Evolutionary conservation across 2,797 vertebrate genomes (phyloP).

Genomic region (Neostethus bicornis): DNA sequence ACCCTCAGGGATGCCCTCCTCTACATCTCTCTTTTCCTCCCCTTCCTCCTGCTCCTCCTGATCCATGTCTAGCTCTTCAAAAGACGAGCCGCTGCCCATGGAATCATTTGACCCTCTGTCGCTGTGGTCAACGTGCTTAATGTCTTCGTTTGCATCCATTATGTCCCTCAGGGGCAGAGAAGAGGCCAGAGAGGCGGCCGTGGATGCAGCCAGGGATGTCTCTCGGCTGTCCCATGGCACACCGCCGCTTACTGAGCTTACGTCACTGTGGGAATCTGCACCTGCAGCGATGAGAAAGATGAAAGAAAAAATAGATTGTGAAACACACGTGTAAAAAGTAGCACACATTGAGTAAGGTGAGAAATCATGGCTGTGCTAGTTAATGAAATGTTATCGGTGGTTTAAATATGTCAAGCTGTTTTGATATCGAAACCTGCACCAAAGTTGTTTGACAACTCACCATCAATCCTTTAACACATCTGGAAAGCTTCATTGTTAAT

Average conservation of each 20-base stretch:
- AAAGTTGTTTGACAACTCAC: background rate
- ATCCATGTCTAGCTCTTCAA: conserved; percentile 96
- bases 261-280: conserved; percentile 85
- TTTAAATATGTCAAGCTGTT: background rate
- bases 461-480: background rate
- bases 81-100: conserved; percentile 90
- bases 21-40: conserved; percentile 22
- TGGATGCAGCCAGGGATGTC: conserved; percentile 82
- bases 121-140: conserved; percentile 65
- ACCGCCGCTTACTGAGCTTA: conserved; percentile 84
- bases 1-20: conserved; percentile 55
- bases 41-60: conserved; percentile 71
- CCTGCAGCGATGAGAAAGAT: conserved; percentile 54
- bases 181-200: conserved; percentile 74
- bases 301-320: conserved; percentile 1
- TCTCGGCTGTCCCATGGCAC: conserved; percentile 87
- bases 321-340: background rate
- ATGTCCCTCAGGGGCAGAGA: conserved; percentile 73
- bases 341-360: background rate
- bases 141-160: conserved; percentile 76
- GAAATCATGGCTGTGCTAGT: background rate
- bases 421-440: background rate
- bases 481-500: conserved; percentile 8
- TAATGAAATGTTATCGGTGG: background rate
- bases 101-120: conserved; percentile 84